A percentile compares a stretch with the other conserved stretches of the same genome.
Conservation (phyloP, 2,797 vertebrate genomes). For the Lophius americanus region DNA sequence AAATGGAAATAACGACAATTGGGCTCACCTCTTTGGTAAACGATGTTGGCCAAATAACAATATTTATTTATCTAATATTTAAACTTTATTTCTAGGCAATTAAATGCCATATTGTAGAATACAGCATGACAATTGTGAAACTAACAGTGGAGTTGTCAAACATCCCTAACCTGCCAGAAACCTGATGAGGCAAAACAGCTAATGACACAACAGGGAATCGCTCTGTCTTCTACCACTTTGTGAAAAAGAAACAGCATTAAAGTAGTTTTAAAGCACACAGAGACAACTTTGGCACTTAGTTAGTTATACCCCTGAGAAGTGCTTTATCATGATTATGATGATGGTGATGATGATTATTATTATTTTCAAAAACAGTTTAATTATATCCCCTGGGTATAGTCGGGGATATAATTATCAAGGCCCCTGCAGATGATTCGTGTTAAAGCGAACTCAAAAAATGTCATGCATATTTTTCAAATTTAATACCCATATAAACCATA, state of each 20-base stretch:
- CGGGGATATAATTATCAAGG: no score
- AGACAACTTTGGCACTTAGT: neutral
- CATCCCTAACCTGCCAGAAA: no score
- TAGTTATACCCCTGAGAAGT: no score
- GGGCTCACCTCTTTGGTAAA: neutral
- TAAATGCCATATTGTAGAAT: neutral
- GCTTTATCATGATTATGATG: no score
- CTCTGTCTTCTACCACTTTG: neutral
- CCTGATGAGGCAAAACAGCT: neutral
- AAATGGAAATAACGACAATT: neutral
- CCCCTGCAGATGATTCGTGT: no score
- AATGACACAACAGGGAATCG: neutral
- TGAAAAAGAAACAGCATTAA: no score
- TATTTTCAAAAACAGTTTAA: no score
- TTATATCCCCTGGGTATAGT: no score
- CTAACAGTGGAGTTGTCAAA: neutral
- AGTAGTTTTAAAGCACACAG: neutral
- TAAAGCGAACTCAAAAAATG: no score
- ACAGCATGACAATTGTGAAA: neutral
- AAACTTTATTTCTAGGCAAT: conserved; percentile 4
- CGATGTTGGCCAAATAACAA: neutral
- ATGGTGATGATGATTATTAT: no score
- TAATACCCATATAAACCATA: no score
- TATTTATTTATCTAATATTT: neutral
- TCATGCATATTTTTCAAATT: no score